These are phyloP conservation scores for Drosophila bipectinata DNA, from an alignment of 1,140 invertebrate species.

Conservation along the genomic window DNA sequence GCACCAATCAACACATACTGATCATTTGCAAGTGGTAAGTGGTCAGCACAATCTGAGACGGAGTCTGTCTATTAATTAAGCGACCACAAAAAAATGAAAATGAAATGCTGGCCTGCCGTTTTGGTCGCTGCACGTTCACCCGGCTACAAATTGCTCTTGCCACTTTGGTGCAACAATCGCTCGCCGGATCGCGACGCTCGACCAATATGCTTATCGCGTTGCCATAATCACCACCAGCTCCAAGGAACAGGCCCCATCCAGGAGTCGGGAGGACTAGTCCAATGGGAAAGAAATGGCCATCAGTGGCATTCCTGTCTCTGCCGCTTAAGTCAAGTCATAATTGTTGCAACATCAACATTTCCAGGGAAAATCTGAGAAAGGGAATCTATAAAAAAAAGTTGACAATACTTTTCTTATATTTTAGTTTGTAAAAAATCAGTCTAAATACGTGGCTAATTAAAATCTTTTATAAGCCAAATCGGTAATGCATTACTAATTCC, in stretches of 20 bases:
- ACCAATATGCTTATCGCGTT: slow-evolving; percentile 75
- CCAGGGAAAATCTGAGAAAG: slow-evolving; percentile 21
- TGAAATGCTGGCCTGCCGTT: slow-evolving; percentile 61
- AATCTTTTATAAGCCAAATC: background rate
- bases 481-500: no score
- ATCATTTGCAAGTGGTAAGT: slow-evolving; percentile 78
- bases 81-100: slow-evolving; percentile 43
- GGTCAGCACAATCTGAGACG: slow-evolving; percentile 40
- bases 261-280: slow-evolving; percentile 11
- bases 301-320: slow-evolving; percentile 16
- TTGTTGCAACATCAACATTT: slow-evolving; percentile 16
- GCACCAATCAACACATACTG: slow-evolving; percentile 76
- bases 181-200: slow-evolving; percentile 33
- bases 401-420: no score
- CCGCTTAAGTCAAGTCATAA: slow-evolving; percentile 32
- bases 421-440: no score
- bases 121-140: slow-evolving; percentile 76
- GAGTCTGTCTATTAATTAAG: slow-evolving; percentile 78
- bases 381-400: slow-evolving; percentile 24
- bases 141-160: slow-evolving; percentile 79
- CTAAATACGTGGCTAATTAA: background rate
- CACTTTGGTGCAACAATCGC: slow-evolving; percentile 71
- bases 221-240: slow-evolving; percentile 51
- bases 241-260: slow-evolving; percentile 10
- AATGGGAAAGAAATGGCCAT: slow-evolving; percentile 28